A percentile compares a stretch with the other conserved stretches of the same genome.
Evolutionary conservation across 2,797 vertebrate genomes (phyloP).

Genomic region (Etheostoma nigrum): DNA sequence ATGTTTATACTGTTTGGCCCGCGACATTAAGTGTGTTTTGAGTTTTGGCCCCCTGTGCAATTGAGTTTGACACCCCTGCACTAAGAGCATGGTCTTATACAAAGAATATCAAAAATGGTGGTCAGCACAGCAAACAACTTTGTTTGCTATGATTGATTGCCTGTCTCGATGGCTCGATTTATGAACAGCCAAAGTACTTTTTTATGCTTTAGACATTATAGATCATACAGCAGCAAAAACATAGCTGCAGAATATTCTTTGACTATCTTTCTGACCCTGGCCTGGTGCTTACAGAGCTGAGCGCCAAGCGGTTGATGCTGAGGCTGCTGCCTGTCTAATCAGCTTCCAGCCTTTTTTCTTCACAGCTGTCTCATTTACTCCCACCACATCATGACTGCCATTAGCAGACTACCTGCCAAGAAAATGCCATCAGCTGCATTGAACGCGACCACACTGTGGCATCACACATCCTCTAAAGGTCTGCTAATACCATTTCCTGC

Average conservation of each 20-base stretch:
- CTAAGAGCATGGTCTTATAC: not conserved
- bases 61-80: too few relatives aligned
- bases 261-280: slow-evolving; percentile 16
- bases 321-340: slow-evolving; percentile 52
- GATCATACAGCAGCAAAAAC: slow-evolving; percentile 5
- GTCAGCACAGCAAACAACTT: too few relatives aligned
- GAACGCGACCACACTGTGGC: slow-evolving; percentile 3
- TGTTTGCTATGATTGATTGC: not conserved
- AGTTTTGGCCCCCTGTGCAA: too few relatives aligned
- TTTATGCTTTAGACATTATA: slow-evolving; percentile 11
- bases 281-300: slow-evolving; percentile 22
- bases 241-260: slow-evolving; percentile 14
- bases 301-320: slow-evolving; percentile 24
- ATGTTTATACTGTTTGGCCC: too few relatives aligned
- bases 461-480: slow-evolving; percentile 49
- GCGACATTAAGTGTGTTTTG: too few relatives aligned
- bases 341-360: slow-evolving; percentile 57
- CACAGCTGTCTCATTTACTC: slow-evolving; percentile 58
- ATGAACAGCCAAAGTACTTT: not conserved
- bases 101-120: not conserved
- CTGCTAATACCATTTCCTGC: slow-evolving; percentile 48
- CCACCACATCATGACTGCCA: slow-evolving; percentile 45
- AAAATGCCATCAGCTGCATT: slow-evolving; percentile 67
- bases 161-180: not conserved
- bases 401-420: slow-evolving; percentile 66